Base-by-base conservation (phyloP, 2,113 vertebrate species). In the Epinephelus moara region DNA sequence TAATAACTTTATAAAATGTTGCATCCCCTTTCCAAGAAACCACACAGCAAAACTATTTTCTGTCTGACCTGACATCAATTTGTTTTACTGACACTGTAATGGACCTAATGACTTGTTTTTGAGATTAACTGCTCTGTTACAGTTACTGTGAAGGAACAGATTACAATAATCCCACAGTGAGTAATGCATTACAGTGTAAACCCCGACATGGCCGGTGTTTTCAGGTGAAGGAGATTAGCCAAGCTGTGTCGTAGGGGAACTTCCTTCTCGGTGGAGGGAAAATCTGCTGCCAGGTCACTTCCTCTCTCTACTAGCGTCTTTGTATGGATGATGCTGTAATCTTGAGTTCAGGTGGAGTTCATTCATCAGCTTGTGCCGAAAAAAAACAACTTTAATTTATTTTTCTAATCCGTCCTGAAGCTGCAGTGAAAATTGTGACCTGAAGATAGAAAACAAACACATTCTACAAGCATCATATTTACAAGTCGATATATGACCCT, bases 141-240 rank as follows among this genome's bases (percentile, higher is more conserved):
- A 57, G 18, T 49, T 17, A 17, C 21, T 21, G 25, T 13, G 1
- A 30, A 56, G 40, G 25, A 57, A 2, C 60, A 45, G 40, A 42
- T 73, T 59, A 64, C 62, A 15, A 30, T 75, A 75, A 75, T 69
- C 72, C 74, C 71, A 53, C n/a, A 15, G n/a, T 3, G 50, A 69
- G 69, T 64, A 8, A 73, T 76, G 72, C 19, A 47, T 78, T 64
- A 75, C 52, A 73, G 14, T 17, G 10, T 19, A 8, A 40, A n/a
- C 42, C 60, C 6, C 19, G 19, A 57, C 27, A 3, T 19, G 52
- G 2, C 12, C 14, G 0, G 23, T 12, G 53, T 60, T 9, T 60
- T 7, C 19, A 47, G 37, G 55, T 68, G 23, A 85, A 33, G 18
- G 47, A 45, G 75, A 62, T 73, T 52, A 85, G 10, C 53, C 0